Evolutionary conservation across 2,113 vertebrate species (phyloP).

Genomic region (rat (Rattus norvegicus)): GRCr8 NC_086029.1:16137501-16138000

Average conservation of each 20-base stretch:
- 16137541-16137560: too few species aligned
- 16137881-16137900: neutral
- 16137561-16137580: too few species aligned
- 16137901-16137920: neutral
- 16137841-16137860: neutral
- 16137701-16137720: too few species aligned
- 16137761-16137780: neutral
- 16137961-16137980: neutral
- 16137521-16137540: neutral
- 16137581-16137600: too few species aligned
- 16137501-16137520: neutral
- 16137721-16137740: too few species aligned
- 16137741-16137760: neutral
- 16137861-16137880: neutral
- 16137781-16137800: neutral
- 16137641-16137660: too few species aligned
- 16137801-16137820: neutral
- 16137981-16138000: neutral
- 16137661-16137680: too few species aligned
- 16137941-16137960: neutral
- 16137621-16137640: too few species aligned
- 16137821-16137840: neutral
- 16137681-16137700: too few species aligned
- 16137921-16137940: neutral
- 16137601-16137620: too few species aligned